Evolutionary conservation across 2,888 invertebrate genomes (phyloP).

Genomic region (Neoscelio sp.): DNA sequence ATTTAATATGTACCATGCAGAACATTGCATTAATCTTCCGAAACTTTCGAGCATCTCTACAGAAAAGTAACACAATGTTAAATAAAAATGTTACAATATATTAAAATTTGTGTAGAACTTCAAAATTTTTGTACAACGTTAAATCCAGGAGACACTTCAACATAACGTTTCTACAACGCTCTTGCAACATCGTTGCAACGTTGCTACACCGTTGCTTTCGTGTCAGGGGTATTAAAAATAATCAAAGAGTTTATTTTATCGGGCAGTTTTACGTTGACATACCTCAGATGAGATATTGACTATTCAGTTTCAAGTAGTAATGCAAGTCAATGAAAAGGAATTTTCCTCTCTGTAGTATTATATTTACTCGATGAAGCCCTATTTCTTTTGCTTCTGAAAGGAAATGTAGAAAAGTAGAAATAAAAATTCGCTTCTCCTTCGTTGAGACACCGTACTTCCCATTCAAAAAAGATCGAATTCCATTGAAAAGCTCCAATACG

Average conservation of each 20-base stretch:
- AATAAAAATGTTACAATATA: too few relatives aligned
- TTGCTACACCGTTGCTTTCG: too few relatives aligned
- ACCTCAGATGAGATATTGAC: constrained; percentile 60
- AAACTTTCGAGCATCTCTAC: too few relatives aligned
- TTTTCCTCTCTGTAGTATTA: constrained; percentile 64
- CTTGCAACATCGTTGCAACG: too few relatives aligned
- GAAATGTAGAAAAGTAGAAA: constrained; percentile 64
- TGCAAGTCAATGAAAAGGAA: constrained; percentile 64
- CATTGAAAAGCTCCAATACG: constrained; percentile 62
- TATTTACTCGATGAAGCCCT: constrained; percentile 67
- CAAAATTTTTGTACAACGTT: too few relatives aligned
- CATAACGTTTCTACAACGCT: too few relatives aligned
- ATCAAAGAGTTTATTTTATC: constrained; percentile 38
- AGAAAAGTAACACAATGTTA: too few relatives aligned
- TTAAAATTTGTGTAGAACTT: too few relatives aligned
- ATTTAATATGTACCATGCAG: too few relatives aligned
- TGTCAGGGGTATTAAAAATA: constrained; percentile 6
- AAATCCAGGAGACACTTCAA: too few relatives aligned
- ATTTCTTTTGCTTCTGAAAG: constrained; percentile 62
- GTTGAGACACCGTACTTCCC: constrained; percentile 60
- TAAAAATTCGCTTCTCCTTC: constrained; percentile 64
- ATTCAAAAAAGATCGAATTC: constrained; percentile 64
- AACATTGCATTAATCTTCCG: too few relatives aligned
- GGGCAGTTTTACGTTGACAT: constrained; percentile 52
- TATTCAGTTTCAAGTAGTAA: constrained; percentile 65